Conservation (phyloP, 2,888 invertebrate genomes). For the Cerastis rubricosa region DNA sequence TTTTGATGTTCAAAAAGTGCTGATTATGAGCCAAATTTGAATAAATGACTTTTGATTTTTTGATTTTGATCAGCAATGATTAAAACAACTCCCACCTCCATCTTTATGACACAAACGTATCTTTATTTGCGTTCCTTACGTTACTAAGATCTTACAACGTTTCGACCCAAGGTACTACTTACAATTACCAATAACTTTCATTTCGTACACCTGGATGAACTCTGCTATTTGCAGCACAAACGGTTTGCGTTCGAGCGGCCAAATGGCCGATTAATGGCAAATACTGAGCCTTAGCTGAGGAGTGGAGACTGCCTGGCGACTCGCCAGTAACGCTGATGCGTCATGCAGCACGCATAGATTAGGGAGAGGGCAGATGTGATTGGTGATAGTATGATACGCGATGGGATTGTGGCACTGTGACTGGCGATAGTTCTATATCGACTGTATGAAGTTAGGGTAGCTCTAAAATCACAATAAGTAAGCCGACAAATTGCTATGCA, state of each 20-base stretch:
- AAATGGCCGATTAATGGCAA: slow-evolving; percentile 54
- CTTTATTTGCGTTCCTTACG: not conserved
- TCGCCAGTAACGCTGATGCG: slow-evolving; percentile 59
- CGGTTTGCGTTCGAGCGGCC: slow-evolving; percentile 44
- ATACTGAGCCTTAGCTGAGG: slow-evolving; percentile 49
- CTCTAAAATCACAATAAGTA: not conserved
- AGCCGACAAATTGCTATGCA: no score
- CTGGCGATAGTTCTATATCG: not conserved
- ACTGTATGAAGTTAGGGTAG: not conserved
- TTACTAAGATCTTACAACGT: not conserved
- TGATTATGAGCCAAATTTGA: no score
- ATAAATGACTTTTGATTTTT: no score
- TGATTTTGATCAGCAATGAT: no score
- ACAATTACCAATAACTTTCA: slow-evolving; percentile 29
- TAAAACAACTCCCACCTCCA: not conserved
- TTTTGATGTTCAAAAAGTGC: no score
- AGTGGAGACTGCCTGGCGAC: slow-evolving; percentile 67
- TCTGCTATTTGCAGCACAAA: slow-evolving; percentile 46
- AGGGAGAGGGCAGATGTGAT: slow-evolving; percentile 34
- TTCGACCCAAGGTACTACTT: slow-evolving; percentile 10
- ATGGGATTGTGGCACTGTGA: not conserved
- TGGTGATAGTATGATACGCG: not conserved
- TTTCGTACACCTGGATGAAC: slow-evolving; percentile 21
- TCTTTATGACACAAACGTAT: not conserved
- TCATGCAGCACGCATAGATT: slow-evolving; percentile 59